phyloP scores from a whole-genome alignment of 2,888 invertebrate genomes.

The Athalia circularis region DNA sequence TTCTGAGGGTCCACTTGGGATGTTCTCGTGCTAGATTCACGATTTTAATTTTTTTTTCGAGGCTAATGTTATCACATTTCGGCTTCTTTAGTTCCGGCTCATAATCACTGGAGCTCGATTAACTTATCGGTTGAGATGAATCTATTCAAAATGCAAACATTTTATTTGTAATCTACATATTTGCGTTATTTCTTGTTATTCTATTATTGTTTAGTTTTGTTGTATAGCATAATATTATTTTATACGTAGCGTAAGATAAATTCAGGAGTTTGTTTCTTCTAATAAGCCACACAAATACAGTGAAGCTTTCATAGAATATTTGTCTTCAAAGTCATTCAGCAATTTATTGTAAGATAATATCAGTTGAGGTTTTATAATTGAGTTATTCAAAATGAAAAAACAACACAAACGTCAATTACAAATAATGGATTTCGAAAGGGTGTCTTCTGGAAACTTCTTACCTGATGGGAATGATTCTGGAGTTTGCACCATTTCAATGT shows the following conservation, averaged over 20 bases:
- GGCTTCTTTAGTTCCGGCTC: neutral
- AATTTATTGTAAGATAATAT: too few species aligned
- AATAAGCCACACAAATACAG: too few species aligned
- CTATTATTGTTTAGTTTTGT: neutral
- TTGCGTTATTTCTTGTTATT: neutral
- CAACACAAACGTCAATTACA: neutral
- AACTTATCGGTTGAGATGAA: neutral
- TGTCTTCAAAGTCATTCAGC: too few species aligned
- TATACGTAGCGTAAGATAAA: neutral
- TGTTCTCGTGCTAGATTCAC: conserved; percentile 41
- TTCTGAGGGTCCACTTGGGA: conserved; percentile 40
- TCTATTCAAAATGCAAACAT: neutral
- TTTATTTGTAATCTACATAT: too few species aligned
- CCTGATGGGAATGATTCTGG: neutral
- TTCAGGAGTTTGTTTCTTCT: neutral
- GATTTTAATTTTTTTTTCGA: conserved; percentile 37
- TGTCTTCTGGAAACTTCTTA: neutral
- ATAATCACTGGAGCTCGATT: neutral
- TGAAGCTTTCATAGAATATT: too few species aligned
- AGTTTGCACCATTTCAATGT: too few species aligned
- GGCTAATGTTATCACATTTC: neutral
- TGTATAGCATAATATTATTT: neutral
- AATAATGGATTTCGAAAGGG: neutral
- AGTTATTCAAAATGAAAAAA: neutral
- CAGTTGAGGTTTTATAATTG: too few species aligned